Percentiles rank a stretch among this genome's conserved stretches.
Evolutionary conservation across 2,888 invertebrate species (phyloP).

Genomic region (Therioaphis trifolii): DNA sequence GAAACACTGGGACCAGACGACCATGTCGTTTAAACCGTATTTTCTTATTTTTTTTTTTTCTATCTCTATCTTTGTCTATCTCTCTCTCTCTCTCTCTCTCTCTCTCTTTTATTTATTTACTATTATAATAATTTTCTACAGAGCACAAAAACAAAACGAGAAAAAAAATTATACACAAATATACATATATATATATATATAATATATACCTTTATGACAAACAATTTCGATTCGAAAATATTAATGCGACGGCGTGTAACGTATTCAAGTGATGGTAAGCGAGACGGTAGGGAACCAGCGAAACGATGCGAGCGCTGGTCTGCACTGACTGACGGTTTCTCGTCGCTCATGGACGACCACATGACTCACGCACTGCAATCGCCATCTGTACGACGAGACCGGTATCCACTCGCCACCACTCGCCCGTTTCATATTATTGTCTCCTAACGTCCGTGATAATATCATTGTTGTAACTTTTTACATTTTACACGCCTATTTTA

Average conservation of each 20-base stretch:
- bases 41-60: conserved; percentile 17
- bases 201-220: conserved; percentile 36
- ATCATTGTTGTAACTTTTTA: too few relatives aligned
- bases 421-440: not conserved
- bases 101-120: too few relatives aligned
- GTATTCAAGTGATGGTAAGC: conserved; percentile 24
- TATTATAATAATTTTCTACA: too few relatives aligned
- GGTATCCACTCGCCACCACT: conserved; percentile 22
- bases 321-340: conserved; percentile 59
- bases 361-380: conserved; percentile 50
- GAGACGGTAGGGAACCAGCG: conserved; percentile 37
- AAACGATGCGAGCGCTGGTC: conserved; percentile 56
- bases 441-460: too few relatives aligned
- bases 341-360: conserved; percentile 49
- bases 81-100: too few relatives aligned
- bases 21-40: conserved; percentile 52
- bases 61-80: too few relatives aligned
- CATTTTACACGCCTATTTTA: too few relatives aligned
- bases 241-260: conserved; percentile 34
- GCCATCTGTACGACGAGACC: conserved; percentile 52
- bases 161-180: conserved; percentile 16
- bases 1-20: conserved; percentile 62
- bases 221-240: conserved; percentile 44
- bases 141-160: conserved; percentile 25
- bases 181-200: not conserved